Evolutionary conservation across 2,888 invertebrate genomes (phyloP), one percentile per base, ranked within the genome.

Genomic region (Volucella inflata): DNA sequence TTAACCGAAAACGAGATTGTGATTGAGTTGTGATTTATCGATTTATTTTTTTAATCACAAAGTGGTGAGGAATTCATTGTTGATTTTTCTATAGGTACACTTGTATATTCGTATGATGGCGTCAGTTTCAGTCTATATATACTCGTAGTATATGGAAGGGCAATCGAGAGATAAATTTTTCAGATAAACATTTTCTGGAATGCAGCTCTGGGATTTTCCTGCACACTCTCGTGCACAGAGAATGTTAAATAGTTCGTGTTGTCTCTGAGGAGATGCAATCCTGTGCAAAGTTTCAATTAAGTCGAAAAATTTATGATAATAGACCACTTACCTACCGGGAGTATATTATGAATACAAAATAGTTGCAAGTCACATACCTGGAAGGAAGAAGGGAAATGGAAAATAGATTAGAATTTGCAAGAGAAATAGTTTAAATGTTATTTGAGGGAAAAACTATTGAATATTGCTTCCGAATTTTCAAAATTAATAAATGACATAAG

Each of bases 351-450:
- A 8, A 48, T 36, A 38, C 16, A 64, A 38, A 30, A 12, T 8
- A 38, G 16, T 38, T 44, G 36, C 36, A 46, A 55, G 4, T 48
- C 38, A 70, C 70, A 46, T 70, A 70, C 70, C 70, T 70, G 48
- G 11, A 70, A 70, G 30, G 16, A 68, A 6, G 40, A 60, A 21
- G 16, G 4, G 6, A 55, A 68, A 57, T 1, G 30, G 8, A 1
- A 16, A 36, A 30, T 4, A 36, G 3, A 1, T 55, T 55, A 55
- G 36, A 57, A n/a, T 3, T 38, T 14, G 36, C 8, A 21, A 50
- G 16, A 14, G 2, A 9, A 9, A 50, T 17, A 50, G 14, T 16
- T 16, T 1, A 4, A 21, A 2, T 3, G 21, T 21, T 21, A 21
- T 21, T 21, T 2, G 21, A 30, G 6, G 6, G 6, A 30, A 30